Evolutionary conservation across 1,140 invertebrate genomes (phyloP).

Genomic region (Aphaenogaster rudis): DNA sequence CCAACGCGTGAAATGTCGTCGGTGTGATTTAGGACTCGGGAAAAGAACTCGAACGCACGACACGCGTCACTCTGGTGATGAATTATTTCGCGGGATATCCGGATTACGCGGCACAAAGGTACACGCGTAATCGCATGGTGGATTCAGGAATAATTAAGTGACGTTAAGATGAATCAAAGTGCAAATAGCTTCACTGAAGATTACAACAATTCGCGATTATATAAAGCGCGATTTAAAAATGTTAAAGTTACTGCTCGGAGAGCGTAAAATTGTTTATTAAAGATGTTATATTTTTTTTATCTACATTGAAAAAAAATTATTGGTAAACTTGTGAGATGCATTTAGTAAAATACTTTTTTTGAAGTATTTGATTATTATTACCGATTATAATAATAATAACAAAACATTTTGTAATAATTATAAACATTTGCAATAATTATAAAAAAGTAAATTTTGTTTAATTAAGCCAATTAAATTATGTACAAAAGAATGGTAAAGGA

Average conservation of each 20-base stretch:
- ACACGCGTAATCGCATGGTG: not conserved
- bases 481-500: not conserved
- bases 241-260: not conserved
- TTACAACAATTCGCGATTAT: not conserved
- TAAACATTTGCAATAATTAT: no score
- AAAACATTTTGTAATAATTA: no score
- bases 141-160: constrained; percentile 2
- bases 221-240: not conserved
- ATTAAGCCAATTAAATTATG: no score
- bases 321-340: no score
- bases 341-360: no score
- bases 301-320: not conserved
- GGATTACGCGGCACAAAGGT: not conserved
- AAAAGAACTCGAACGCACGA: constrained; percentile 8
- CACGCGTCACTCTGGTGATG: constrained; percentile 7
- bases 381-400: no score
- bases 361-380: no score
- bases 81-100: constrained; percentile 3
- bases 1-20: constrained; percentile 50
- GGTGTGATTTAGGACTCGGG: constrained; percentile 23
- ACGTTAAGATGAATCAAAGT: constrained; percentile 6
- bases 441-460: no score
- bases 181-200: not conserved
- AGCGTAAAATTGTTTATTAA: not conserved
- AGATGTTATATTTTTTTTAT: not conserved